Base-by-base conservation (phyloP, 2,888 invertebrate genomes). In the Callimorpha dominula region DNA sequence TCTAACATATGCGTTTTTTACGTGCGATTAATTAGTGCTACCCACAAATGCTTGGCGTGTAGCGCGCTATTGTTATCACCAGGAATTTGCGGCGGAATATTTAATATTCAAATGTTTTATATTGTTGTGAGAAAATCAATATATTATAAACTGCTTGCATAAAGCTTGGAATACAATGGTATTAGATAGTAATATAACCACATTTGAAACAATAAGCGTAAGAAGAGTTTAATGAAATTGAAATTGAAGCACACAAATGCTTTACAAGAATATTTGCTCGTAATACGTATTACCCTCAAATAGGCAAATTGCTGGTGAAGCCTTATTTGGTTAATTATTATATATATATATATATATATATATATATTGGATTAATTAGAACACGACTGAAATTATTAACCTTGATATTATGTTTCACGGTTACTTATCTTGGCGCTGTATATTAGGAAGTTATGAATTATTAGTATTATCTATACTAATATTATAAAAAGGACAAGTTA, bases 301-400 rank as follows among this genome's bases (percentile, higher is more conserved):
- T 65, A 17, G 63, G 71, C 49, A 65, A 71, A 49, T 60, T 60
- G 68, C 64, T 60, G 60, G 65, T 46, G 71, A 72, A 74, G 60
- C 72, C 74, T 70, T 69, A 73, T 70, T 52, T 57, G 42, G 42
- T 46, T n/a, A n/a, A n/a, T n/a, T n/a, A n/a, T n/a, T n/a, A n/a
- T n/a, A n/a, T n/a, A n/a, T n/a, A n/a, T n/a, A n/a, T n/a, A n/a
- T n/a, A n/a, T n/a, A n/a, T n/a, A n/a, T n/a, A n/a, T n/a, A n/a
- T n/a, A n/a, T n/a, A n/a, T n/a, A n/a, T n/a, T n/a, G 20, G 54
- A 70, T 76, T 77, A 81, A 81, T 81, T 76, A 75, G 68, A 78
- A 43, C 66, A 63, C 74, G 63, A 66, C 54, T 71, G 69, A 77
- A 77, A 74, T 71, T 49, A 42, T 70, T 73, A 49, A 54, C 54